These are phyloP conservation scores for Apostichopus parvimensis DNA, from an alignment of 35 echinoderm and acorn worm species.

Conservation along the genomic window DNA sequence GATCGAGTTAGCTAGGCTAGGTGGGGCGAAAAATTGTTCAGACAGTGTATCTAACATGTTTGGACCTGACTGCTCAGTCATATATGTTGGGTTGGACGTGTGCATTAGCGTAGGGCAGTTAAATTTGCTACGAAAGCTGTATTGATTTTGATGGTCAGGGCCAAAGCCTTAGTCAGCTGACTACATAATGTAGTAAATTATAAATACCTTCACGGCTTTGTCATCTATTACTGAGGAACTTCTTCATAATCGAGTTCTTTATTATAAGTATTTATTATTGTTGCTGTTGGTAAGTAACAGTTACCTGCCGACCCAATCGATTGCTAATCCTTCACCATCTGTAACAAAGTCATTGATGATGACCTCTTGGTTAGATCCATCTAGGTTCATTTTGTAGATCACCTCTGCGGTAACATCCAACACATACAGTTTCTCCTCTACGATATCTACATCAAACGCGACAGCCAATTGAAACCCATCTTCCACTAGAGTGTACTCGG, in stretches of 20 bases:
- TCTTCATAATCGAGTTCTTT: not conserved
- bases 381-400: slow-evolving; percentile 69
- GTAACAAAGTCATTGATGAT: slow-evolving; percentile 62
- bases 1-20: not conserved
- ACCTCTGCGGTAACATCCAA: slow-evolving; percentile 25
- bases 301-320: slow-evolving; percentile 90
- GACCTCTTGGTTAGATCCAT: slow-evolving; percentile 64
- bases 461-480: slow-evolving; percentile 63
- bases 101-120: too few relatives aligned
- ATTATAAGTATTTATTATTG: not conserved
- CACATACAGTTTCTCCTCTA: slow-evolving; percentile 47
- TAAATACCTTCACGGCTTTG: too few relatives aligned
- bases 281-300: too few relatives aligned
- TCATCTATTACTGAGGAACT: too few relatives aligned
- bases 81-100: too few relatives aligned
- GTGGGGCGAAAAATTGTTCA: too few relatives aligned
- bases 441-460: slow-evolving; percentile 68
- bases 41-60: too few relatives aligned
- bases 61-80: too few relatives aligned
- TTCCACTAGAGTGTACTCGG: slow-evolving; percentile 65
- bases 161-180: too few relatives aligned
- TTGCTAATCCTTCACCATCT: slow-evolving; percentile 73
- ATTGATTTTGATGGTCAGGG: too few relatives aligned
- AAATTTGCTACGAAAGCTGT: too few relatives aligned
- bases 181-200: too few relatives aligned